Base-by-base conservation (phyloP, 1,140 invertebrate genomes). In the Tribolium castaneum region DNA sequence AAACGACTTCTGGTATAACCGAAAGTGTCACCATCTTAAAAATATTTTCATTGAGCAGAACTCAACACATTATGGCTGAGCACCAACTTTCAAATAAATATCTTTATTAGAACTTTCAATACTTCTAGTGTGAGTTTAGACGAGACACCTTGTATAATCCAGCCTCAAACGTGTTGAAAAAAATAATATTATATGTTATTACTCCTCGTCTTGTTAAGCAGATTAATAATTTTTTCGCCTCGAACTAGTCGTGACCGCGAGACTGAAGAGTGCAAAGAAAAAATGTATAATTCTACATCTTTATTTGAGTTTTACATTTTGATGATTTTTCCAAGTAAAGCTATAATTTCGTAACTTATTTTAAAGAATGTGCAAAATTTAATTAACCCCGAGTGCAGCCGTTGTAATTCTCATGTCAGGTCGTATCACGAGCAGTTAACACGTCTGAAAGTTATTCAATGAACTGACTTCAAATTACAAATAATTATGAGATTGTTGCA, bases 401-500 rank as follows among this genome's bases (percentile, higher is more conserved):
- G 1, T 6, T 45, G 39, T 45, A 45, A 45, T 45, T 45, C 39
- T 45, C 39, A 45, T 45, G 39, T 45, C 39, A 19, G 13, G 13
- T 30, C 22, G 19, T 7, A 22, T 59, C 22, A 59, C 22, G 22
- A 25, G 5, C 54, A n/a, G 16, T 34, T 35, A 66, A 35, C 59
- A 35, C 25, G 59, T 35, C 25, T 30, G 22, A 34, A 66, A 35
- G 39, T 66, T 35, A 66, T 66, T 66, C 59, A 66, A 66, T 35
- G 16, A 59, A 59, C 54, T n/a, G 54, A 45, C 39, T 45, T 45
- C 16, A 52, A 13, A 59, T 25, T 59, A 22, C 22, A 59, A 59
- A 59, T 25, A 59, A 59, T 39, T 35, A 66, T 66, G 54, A 19
- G 30, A 66, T 66, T 66, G 59, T 34, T 66, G 59, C 59, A 66